Evolutionary conservation across 2,113 vertebrate genomes (phyloP).

Genomic region (Agapornis roseicollis): DNA sequence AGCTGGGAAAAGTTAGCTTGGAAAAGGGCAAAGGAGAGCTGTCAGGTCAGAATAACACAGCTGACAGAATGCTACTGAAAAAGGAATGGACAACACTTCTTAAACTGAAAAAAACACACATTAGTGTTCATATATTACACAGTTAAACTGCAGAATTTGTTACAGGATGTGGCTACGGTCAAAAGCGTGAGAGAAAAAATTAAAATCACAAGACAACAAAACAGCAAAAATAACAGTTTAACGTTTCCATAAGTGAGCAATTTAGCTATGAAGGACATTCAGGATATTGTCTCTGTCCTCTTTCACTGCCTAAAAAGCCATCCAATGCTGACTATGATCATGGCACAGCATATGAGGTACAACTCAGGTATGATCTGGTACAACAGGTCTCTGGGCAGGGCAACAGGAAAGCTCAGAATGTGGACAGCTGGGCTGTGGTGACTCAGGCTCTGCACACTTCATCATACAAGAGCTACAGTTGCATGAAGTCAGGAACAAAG

Average conservation of each 20-base stretch:
- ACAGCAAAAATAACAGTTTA: background rate
- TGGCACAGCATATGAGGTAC: rapidly evolving
- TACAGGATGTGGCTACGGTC: conserved; percentile 56
- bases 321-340: background rate
- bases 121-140: background rate
- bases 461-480: background rate
- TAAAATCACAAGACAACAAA: background rate
- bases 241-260: background rate
- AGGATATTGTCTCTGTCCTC: background rate
- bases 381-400: background rate
- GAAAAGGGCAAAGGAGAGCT: background rate
- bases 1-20: background rate
- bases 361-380: background rate
- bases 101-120: background rate
- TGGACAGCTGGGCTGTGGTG: background rate
- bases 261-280: background rate
- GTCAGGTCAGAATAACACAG: background rate
- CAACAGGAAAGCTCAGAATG: background rate
- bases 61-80: background rate
- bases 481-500: background rate
- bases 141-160: background rate
- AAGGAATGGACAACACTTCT: background rate
- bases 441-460: background rate
- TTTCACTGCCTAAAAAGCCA: background rate
- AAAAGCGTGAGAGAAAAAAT: background rate